phyloP scores from a whole-genome alignment of 2,113 vertebrate species.

The Falcunculus frontatus region DNA sequence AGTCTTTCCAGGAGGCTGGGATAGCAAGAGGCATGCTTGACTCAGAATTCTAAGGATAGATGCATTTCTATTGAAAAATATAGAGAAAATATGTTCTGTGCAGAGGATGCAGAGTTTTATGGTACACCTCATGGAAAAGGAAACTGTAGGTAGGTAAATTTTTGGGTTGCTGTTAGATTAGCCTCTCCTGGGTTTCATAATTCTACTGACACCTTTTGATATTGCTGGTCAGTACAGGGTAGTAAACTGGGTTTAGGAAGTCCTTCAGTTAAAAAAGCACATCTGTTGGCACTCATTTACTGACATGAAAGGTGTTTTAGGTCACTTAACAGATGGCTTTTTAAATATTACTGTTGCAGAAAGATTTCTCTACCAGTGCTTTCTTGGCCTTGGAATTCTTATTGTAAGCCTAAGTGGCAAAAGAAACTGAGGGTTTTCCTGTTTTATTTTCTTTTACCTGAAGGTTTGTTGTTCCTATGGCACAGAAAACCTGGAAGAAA shows the following conservation, averaged over 20 bases:
- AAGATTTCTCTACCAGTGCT: background rate
- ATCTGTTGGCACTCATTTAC: background rate
- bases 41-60: background rate
- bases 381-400: background rate
- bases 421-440: background rate
- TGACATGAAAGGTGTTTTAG: background rate
- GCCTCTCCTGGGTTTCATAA: conserved; percentile 12
- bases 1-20: background rate
- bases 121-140: background rate
- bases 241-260: background rate
- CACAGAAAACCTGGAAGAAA: background rate
- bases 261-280: background rate
- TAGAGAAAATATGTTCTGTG: background rate
- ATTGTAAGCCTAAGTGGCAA: background rate
- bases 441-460: background rate
- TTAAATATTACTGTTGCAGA: background rate
- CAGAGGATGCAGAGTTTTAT: background rate
- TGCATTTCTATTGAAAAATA: background rate
- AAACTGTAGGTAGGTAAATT: background rate
- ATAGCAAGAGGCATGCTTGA: background rate
- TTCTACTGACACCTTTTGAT: background rate
- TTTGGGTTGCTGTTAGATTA: background rate
- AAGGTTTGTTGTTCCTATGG: background rate
- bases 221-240: background rate
- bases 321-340: background rate